phyloP scores from a whole-genome alignment of 2,113 vertebrate genomes.

The Isichthys henryi region DNA sequence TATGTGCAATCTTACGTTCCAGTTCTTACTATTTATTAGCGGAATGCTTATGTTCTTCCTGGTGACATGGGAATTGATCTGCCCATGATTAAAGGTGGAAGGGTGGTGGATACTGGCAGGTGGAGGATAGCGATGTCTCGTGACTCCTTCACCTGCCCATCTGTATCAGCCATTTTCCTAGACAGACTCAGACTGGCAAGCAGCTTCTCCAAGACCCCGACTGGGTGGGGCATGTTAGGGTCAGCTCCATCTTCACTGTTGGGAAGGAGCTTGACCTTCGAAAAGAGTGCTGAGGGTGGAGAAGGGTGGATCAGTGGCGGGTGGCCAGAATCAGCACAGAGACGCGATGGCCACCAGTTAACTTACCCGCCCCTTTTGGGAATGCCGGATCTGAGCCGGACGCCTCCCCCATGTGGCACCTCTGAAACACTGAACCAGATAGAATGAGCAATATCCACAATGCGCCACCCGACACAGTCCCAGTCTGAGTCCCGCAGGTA shows the following conservation, averaged over 20 bases:
- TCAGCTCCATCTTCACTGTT: background rate
- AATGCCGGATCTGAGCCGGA: background rate
- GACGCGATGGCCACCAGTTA: background rate
- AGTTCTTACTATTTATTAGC: background rate
- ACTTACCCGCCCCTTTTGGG: background rate
- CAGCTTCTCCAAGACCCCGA: background rate
- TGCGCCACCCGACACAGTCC: background rate
- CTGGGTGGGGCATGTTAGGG: background rate
- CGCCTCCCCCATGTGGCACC: constrained; percentile 23
- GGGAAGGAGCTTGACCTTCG: background rate
- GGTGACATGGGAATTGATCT: background rate
- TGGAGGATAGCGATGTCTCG: background rate
- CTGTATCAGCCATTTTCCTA: background rate
- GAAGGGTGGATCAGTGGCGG: background rate
- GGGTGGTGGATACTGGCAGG: background rate
- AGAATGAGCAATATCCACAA: background rate
- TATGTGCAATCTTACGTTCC: background rate
- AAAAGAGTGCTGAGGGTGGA: background rate
- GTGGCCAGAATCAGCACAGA: background rate
- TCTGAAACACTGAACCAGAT: constrained; percentile 37
- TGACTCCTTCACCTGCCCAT: background rate
- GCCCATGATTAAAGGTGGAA: background rate
- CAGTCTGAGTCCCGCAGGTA: constrained; percentile 21
- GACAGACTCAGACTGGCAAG: background rate
- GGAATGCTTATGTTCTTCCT: background rate